Percentiles rank a stretch among this genome's conserved stretches.
Evolutionary conservation across 2,113 vertebrate species (phyloP).

Genomic region (Trochalopteron elliotii): DNA sequence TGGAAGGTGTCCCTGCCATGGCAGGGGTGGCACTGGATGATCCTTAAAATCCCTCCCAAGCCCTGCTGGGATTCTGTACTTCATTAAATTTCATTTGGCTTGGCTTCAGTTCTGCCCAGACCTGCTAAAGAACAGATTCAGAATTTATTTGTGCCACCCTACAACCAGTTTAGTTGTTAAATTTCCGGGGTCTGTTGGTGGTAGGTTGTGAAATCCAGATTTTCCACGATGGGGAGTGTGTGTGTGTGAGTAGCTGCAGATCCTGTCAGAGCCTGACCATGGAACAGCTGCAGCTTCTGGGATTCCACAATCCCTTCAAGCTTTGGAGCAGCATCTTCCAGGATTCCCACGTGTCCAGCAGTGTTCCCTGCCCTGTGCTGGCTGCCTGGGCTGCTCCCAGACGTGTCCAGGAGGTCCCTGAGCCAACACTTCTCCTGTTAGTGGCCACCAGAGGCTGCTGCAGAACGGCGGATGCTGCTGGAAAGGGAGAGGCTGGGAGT

Average conservation of each 20-base stretch:
- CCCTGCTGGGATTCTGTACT: rapidly evolving
- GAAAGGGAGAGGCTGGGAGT: background rate
- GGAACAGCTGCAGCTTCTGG: background rate
- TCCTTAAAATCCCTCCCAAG: background rate
- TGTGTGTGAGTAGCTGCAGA: background rate
- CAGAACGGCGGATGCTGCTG: background rate
- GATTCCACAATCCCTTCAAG: background rate
- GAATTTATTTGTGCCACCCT: background rate
- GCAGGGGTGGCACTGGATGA: rapidly evolving
- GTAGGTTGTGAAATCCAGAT: background rate
- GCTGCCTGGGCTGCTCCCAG: background rate
- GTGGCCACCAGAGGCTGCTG: slow-evolving; percentile 53
- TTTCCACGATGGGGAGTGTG: background rate
- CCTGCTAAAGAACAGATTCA: background rate
- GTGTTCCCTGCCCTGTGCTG: background rate
- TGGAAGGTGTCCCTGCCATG: background rate
- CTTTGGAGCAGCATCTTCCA: background rate
- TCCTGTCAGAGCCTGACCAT: background rate
- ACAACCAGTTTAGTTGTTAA: background rate
- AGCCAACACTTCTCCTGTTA: background rate
- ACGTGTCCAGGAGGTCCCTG: background rate
- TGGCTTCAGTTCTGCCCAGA: background rate
- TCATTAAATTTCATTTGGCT: background rate
- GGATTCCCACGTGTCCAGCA: background rate
- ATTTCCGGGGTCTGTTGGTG: no score